A percentile compares a stretch with the other conserved stretches of the same genome.
These are phyloP conservation scores for Ornithoptera priamus DNA, from an alignment of 2,888 invertebrate genomes.

Conservation along the genomic window DNA sequence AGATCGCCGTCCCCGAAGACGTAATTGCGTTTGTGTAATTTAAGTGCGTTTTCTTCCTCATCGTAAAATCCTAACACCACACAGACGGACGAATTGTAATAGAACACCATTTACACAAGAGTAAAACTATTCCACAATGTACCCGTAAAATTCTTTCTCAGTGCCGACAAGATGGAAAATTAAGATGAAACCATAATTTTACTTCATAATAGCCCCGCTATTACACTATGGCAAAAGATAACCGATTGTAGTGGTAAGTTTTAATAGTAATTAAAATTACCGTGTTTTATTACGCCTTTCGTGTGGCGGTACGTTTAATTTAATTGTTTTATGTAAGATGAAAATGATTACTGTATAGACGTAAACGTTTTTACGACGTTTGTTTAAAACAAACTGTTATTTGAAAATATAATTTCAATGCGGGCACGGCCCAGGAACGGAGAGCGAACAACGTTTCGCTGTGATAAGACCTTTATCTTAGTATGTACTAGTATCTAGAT, in stretches of 20 bases:
- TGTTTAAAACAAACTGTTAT: slow-evolving; percentile 22
- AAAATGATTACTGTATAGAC: slow-evolving; percentile 23
- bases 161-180: slow-evolving; percentile 23
- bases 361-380: slow-evolving; percentile 22
- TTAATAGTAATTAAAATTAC: slow-evolving; percentile 28
- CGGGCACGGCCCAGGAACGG: neutral
- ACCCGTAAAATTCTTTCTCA: slow-evolving; percentile 29
- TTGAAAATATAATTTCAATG: neutral
- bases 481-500: too few species aligned
- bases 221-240: slow-evolving; percentile 19
- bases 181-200: slow-evolving; percentile 25
- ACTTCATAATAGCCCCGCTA: slow-evolving; percentile 20
- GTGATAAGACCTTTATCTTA: too few species aligned
- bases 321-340: slow-evolving; percentile 27
- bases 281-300: slow-evolving; percentile 25
- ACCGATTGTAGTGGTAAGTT: slow-evolving; percentile 26
- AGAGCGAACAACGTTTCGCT: too few species aligned
- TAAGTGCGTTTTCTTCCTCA: slow-evolving; percentile 60
- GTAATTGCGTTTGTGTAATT: slow-evolving; percentile 49
- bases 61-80: slow-evolving; percentile 50
- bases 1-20: slow-evolving; percentile 1
- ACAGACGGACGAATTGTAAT: slow-evolving; percentile 40
- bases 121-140: slow-evolving; percentile 37
- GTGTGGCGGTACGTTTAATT: slow-evolving; percentile 17
- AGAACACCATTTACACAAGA: slow-evolving; percentile 45